These are phyloP conservation scores for Parochlus steinenii DNA, from an alignment of 2,888 invertebrate species.

Conservation along the genomic window DNA sequence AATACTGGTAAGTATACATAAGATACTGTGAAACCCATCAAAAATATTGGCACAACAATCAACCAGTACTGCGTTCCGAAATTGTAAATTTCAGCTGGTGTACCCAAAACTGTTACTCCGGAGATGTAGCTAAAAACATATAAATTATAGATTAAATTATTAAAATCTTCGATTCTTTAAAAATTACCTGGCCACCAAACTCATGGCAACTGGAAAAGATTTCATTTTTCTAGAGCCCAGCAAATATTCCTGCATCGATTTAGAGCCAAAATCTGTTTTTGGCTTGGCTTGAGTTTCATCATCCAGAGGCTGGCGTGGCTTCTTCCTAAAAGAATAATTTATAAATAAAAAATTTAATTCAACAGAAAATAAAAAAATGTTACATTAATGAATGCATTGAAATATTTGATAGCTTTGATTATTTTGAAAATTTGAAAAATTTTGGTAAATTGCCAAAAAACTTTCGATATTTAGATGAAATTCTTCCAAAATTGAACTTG, in stretches of 20 bases:
- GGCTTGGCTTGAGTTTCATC: conserved; percentile 22
- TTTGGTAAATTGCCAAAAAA: no score
- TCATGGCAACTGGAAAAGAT: conserved; percentile 72
- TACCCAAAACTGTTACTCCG: conserved; percentile 74
- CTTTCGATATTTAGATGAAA: no score
- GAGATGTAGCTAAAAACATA: conserved; percentile 54
- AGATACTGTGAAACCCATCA: conserved; percentile 49
- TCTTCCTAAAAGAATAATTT: no score
- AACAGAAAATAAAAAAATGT: no score
- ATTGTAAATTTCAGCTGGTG: conserved; percentile 74
- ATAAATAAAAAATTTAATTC: no score
- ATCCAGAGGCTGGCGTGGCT: not conserved
- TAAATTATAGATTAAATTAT: conserved; percentile 5
- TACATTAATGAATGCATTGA: no score
- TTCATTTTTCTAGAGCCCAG: conserved; percentile 58
- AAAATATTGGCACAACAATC: conserved; percentile 49
- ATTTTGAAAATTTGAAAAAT: no score
- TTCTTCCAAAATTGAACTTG: no score
- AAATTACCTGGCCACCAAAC: conserved; percentile 61
- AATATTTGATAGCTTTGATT: no score
- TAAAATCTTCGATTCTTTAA: not conserved
- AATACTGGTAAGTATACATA: conserved; percentile 69
- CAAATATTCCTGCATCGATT: conserved; percentile 52
- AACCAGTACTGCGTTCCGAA: conserved; percentile 72
- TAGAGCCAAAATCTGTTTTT: conserved; percentile 31